Conservation (phyloP, 1,140 invertebrate species). For the Zophobas atratus region DNA sequence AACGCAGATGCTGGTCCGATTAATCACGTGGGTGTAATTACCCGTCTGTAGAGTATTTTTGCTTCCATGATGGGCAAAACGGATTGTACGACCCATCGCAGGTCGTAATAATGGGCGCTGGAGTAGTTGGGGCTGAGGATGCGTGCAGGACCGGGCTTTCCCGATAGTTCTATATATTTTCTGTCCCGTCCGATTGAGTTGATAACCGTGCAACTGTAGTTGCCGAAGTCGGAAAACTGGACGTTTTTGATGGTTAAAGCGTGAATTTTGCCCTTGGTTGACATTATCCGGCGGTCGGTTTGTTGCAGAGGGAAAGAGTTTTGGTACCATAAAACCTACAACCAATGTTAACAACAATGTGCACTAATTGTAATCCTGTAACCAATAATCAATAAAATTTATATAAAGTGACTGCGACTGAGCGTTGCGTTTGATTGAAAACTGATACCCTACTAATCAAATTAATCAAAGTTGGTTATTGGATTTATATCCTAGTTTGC, state of each 20-base stretch:
- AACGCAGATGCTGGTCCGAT: background rate
- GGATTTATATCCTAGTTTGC: too few species aligned
- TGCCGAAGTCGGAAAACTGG: conserved; percentile 70
- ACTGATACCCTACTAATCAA: too few species aligned
- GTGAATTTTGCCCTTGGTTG: conserved; percentile 67
- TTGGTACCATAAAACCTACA: conserved; percentile 69
- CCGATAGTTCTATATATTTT: conserved; percentile 77
- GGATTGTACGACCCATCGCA: conserved; percentile 76
- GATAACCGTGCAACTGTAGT: conserved; percentile 79
- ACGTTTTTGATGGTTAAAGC: conserved; percentile 69
- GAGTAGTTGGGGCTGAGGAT: conserved; percentile 76
- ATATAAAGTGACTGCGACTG: too few species aligned
- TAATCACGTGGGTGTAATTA: conserved; percentile 70
- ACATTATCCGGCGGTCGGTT: conserved; percentile 69
- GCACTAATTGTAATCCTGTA: too few species aligned
- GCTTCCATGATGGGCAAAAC: conserved; percentile 78
- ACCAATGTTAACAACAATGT: background rate
- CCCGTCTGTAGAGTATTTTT: conserved; percentile 74
- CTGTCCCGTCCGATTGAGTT: conserved; percentile 79
- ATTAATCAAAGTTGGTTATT: too few species aligned
- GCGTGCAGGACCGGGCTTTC: conserved; percentile 76
- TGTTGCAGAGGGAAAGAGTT: conserved; percentile 70
- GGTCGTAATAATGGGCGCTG: conserved; percentile 72
- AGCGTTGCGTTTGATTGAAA: too few species aligned
- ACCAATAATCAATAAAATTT: too few species aligned